Evolutionary conservation across 1,140 invertebrate species (phyloP).

Genomic region (Tribolium castaneum): DNA sequence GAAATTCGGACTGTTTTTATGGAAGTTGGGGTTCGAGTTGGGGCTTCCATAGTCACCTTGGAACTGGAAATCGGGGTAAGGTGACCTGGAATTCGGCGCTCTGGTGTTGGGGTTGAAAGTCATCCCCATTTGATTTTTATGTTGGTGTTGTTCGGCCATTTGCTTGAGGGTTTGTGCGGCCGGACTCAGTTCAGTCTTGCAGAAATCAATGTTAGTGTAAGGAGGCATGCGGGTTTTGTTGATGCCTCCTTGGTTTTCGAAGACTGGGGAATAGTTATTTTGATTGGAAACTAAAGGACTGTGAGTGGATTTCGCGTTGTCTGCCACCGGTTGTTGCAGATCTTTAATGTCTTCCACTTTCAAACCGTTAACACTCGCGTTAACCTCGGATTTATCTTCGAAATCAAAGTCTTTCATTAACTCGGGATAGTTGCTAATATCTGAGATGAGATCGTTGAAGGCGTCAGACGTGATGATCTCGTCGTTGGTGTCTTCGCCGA

Average conservation of each 20-base stretch:
- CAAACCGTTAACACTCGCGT: constrained; percentile 64
- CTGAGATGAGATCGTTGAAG: constrained; percentile 89
- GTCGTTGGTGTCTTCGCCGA: constrained; percentile 84
- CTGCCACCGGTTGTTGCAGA: constrained; percentile 45
- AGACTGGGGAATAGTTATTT: constrained; percentile 67
- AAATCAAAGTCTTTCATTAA: constrained; percentile 88
- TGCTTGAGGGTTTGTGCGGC: constrained; percentile 94
- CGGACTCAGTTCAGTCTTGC: constrained; percentile 80
- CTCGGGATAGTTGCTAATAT: constrained; percentile 85
- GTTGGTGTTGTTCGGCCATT: constrained; percentile 96
- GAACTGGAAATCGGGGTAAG: constrained; percentile 68
- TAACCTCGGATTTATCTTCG: constrained; percentile 66
- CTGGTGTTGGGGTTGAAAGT: constrained; percentile 56
- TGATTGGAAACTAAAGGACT: constrained; percentile 58
- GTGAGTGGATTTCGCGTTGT: constrained; percentile 50
- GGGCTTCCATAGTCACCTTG: constrained; percentile 67
- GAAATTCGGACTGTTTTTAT: constrained; percentile 65
- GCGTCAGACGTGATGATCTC: constrained; percentile 84
- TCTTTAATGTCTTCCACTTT: constrained; percentile 67
- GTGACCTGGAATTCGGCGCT: constrained; percentile 65
- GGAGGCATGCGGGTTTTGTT: constrained; percentile 61
- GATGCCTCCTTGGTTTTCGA: constrained; percentile 59
- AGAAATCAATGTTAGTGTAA: constrained; percentile 67
- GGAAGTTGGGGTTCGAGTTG: constrained; percentile 63
- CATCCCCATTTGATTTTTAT: constrained; percentile 77